Percentiles rank a stretch among this genome's conserved stretches.
These are phyloP conservation scores for Ectropis crepuscularia DNA, from an alignment of 2,888 invertebrate genomes.

Conservation along the genomic window DNA sequence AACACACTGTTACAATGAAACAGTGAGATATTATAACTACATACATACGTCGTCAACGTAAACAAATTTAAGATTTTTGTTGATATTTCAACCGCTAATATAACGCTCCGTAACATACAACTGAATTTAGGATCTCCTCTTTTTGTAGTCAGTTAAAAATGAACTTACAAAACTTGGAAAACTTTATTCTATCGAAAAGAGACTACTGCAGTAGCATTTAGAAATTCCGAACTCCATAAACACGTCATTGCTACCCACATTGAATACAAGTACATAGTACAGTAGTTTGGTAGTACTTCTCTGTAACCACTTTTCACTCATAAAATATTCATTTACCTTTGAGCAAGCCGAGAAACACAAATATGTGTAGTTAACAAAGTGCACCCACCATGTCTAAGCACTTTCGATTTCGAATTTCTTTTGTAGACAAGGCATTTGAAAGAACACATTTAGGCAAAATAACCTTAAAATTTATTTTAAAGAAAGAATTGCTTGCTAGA, in stretches of 20 bases:
- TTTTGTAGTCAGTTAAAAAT: no score
- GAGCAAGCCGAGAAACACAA: conserved; percentile 34
- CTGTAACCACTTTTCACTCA: conserved; percentile 53
- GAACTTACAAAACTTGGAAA: no score
- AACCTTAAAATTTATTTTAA: neutral
- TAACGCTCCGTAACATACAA: no score
- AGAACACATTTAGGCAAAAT: no score
- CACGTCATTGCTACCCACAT: neutral
- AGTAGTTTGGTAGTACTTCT: conserved; percentile 20
- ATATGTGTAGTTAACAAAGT: conserved; percentile 12
- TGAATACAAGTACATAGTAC: neutral
- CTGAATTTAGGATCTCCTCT: no score
- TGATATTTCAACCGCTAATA: neutral
- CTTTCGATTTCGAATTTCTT: conserved; percentile 4
- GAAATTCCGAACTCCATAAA: no score
- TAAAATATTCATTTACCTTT: conserved; percentile 54
- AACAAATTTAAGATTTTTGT: neutral
- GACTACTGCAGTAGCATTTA: neutral
- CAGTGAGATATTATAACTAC: no score
- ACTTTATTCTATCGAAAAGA: neutral
- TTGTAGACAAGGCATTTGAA: neutral
- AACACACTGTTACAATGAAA: no score
- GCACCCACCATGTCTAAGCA: neutral
- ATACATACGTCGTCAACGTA: neutral
- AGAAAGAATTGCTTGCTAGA: neutral